Base-by-base conservation (phyloP, 2,797 vertebrate genomes). In the Harpagifer antarcticus region DNA sequence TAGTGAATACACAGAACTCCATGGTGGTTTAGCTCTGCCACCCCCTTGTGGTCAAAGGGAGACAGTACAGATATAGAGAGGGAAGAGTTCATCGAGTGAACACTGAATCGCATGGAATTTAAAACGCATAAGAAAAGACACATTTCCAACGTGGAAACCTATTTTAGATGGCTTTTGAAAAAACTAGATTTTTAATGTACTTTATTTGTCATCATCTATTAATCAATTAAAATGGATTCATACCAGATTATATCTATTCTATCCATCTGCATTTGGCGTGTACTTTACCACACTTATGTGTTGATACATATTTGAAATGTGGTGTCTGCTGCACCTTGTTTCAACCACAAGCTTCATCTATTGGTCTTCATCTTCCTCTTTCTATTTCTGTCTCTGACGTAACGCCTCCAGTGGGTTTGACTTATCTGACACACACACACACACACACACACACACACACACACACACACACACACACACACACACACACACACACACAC, bases 1-100 rank as follows among this genome's bases (percentile, higher is more conserved):
- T 1, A 17, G 63, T 17, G 65, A 58, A 9, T 15, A 56, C 7
- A 37, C 53, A 12, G 31, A 16, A 45, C 49, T 61, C 45, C 0
- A 7, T 6, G 42, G 31, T 47, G 15, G 45, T 17, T 14, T 20
- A 37, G 52, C 54, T 73, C 37, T 91, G 74, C 89, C 81, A 52
- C 89, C 84, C 86, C 58, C 92, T 82, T 40, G 63, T 92, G 92
- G 86, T 50, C 10, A 57, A 17, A 59, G 7, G n/a, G 3, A 48
- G 11, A 52, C 33, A 58, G 8, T 68, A 11, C 66, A 60, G 10
- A 9, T 17, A 54, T 1, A 8, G 7, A 4, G 3, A 44, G 9
- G 1, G 9, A 20, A 5, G 27, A 2, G 12, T 20, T 4, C 5
- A 9, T 2, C 1, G 13, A 40, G 52, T 15, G 27, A 42, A 40